Conservation (phyloP, 2,888 invertebrate species). For the Heterodera filipjevi region DNA sequence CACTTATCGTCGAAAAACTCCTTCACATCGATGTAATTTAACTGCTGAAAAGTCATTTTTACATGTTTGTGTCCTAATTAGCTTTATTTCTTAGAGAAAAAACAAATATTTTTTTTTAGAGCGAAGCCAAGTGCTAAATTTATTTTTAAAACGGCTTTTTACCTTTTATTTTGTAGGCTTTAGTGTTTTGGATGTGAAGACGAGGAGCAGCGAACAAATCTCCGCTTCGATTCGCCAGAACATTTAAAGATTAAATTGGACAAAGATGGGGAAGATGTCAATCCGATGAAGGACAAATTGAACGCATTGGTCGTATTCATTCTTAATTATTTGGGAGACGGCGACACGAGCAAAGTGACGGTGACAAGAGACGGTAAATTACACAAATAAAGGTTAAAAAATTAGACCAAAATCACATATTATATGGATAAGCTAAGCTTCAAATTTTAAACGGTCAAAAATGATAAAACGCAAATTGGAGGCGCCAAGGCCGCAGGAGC, state of each 20-base stretch:
- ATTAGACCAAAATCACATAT: slow-evolving; percentile 69
- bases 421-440: too few relatives aligned
- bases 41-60: too few relatives aligned
- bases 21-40: slow-evolving; percentile 47
- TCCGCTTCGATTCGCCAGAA: neutral
- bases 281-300: slow-evolving; percentile 18
- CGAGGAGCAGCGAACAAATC: slow-evolving; percentile 16
- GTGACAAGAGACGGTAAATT: slow-evolving; percentile 70
- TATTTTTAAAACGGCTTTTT: neutral
- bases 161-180: neutral
- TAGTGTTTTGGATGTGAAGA: slow-evolving; percentile 1
- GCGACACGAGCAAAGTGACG: slow-evolving; percentile 52
- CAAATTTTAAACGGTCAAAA: too few relatives aligned
- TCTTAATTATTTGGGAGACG: slow-evolving; percentile 9
- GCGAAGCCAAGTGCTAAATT: too few relatives aligned
- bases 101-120: too few relatives aligned
- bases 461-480: too few relatives aligned
- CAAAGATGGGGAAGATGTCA: neutral
- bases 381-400: slow-evolving; percentile 76
- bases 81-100: too few relatives aligned
- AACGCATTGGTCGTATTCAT: slow-evolving; percentile 19
- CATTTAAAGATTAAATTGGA: neutral
- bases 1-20: slow-evolving; percentile 44
- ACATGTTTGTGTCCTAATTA: slow-evolving; percentile 8
- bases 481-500: too few relatives aligned